Conservation (phyloP, 92 coral and sea anemone genomes). For the Plumapathes pennacea region DNA sequence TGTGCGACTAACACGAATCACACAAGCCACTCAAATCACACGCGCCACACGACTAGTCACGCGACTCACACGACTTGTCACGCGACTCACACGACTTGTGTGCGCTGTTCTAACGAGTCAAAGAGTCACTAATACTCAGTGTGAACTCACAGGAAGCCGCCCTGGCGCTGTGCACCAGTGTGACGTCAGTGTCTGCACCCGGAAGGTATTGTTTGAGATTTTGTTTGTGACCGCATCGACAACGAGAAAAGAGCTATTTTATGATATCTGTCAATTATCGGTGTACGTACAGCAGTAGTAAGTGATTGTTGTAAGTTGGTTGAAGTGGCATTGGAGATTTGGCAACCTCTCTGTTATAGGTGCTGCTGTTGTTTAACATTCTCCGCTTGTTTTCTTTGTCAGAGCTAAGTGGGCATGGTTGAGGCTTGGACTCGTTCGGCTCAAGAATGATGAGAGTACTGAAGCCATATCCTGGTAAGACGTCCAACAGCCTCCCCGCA, state of each 20-base stretch:
- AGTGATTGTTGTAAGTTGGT: too few relatives aligned
- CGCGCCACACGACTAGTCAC: too few relatives aligned
- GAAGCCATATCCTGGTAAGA: constrained; percentile 85
- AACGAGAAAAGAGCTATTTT: too few relatives aligned
- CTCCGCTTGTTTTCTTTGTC: background rate
- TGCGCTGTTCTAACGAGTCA: too few relatives aligned
- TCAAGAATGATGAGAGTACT: constrained; percentile 70
- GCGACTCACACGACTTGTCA: too few relatives aligned
- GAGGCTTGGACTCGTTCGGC: constrained; percentile 78
- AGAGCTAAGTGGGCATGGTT: constrained; percentile 99
- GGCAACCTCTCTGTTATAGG: background rate
- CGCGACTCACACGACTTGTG: too few relatives aligned
- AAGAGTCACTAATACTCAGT: background rate
- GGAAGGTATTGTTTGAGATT: constrained; percentile 55
- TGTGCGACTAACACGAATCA: background rate
- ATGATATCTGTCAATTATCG: too few relatives aligned
- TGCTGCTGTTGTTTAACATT: background rate
- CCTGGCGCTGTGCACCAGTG: constrained; percentile 62
- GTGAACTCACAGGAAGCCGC: constrained; percentile 65
- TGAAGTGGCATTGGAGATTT: too few relatives aligned
- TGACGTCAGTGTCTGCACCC: constrained; percentile 68
- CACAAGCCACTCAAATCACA: too few relatives aligned
- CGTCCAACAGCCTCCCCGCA: too few relatives aligned
- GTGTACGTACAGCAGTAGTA: too few relatives aligned
- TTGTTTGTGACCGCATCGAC: too few relatives aligned